A percentile compares a stretch with the other conserved stretches of the same genome.
These are phyloP conservation scores for Ophiodon elongatus DNA, from an alignment of 2,113 vertebrate species.

Conservation along the genomic window DNA sequence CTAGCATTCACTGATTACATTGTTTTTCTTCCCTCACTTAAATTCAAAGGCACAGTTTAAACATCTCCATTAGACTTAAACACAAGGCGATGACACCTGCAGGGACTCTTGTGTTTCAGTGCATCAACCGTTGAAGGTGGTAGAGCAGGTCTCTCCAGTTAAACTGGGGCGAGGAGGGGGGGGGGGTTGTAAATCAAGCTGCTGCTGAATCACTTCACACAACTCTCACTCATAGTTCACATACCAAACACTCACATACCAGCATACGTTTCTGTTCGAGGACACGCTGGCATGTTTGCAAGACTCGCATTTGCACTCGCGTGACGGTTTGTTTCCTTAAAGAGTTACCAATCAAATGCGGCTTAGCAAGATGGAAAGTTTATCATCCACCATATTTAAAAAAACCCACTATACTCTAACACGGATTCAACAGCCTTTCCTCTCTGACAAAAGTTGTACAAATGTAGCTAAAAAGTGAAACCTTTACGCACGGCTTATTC, in stretches of 20 bases:
- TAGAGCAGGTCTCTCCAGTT: conserved; percentile 33
- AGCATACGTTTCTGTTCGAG: not conserved
- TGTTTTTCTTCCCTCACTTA: not conserved
- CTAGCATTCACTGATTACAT: not conserved
- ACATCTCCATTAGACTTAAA: not conserved
- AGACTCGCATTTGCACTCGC: no score
- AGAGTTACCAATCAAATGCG: not conserved
- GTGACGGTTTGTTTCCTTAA: not conserved
- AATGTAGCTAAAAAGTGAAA: not conserved
- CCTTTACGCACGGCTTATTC: not conserved
- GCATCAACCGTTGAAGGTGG: not conserved
- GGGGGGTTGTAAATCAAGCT: not conserved
- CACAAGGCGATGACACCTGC: not conserved
- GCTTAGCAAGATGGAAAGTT: not conserved
- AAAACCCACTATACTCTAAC: not conserved
- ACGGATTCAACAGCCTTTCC: not conserved
- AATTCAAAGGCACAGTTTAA: not conserved
- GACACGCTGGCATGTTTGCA: not conserved
- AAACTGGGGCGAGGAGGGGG: not conserved
- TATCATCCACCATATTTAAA: not conserved
- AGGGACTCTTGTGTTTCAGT: not conserved
- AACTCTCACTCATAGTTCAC: conserved; percentile 19
- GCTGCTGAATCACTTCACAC: not conserved
- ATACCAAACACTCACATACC: conserved; percentile 19
- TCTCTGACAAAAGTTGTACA: not conserved